Evolutionary conservation across 2,888 invertebrate genomes (phyloP).

Genomic region (Brachyopa scutellaris): DNA sequence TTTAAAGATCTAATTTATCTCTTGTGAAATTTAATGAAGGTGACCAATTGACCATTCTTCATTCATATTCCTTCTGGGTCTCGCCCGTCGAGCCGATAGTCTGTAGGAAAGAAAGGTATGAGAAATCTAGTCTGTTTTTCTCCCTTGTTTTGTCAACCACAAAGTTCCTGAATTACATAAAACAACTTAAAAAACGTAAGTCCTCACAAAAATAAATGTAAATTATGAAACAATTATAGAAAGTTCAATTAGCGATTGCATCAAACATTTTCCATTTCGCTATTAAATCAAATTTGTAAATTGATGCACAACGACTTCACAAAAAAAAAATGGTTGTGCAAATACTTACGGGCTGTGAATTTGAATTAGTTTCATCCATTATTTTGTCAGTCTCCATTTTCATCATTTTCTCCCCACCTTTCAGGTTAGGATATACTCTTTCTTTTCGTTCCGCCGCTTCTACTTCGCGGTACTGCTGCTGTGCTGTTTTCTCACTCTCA

Average conservation of each 20-base stretch:
- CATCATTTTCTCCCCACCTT: slow-evolving; percentile 83
- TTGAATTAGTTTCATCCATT: slow-evolving; percentile 90
- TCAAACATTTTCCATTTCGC: background rate
- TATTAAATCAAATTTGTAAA: slow-evolving; percentile 29
- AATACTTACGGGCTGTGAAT: slow-evolving; percentile 84
- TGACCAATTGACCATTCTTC: too few species aligned
- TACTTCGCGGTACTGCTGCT: background rate
- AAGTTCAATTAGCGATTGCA: slow-evolving; percentile 8
- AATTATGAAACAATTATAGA: slow-evolving; percentile 39
- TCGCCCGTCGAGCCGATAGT: too few species aligned
- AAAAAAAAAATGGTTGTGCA: slow-evolving; percentile 25
- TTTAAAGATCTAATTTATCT: too few species aligned
- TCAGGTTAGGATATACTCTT: slow-evolving; percentile 51
- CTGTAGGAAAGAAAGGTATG: too few species aligned
- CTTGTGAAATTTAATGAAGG: too few species aligned
- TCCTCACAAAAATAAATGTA: background rate
- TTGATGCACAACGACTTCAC: background rate
- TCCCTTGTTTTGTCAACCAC: slow-evolving; percentile 8
- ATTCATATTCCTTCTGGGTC: too few species aligned
- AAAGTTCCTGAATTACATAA: slow-evolving; percentile 36
- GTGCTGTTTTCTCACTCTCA: background rate
- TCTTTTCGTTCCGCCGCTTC: background rate
- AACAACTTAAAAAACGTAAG: slow-evolving; percentile 15
- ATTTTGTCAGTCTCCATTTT: slow-evolving; percentile 97
- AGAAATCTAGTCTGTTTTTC: slow-evolving; percentile 9